These are phyloP conservation scores for Anguilla rostrata DNA, from an alignment of 2,113 vertebrate genomes.

Conservation along the genomic window DNA sequence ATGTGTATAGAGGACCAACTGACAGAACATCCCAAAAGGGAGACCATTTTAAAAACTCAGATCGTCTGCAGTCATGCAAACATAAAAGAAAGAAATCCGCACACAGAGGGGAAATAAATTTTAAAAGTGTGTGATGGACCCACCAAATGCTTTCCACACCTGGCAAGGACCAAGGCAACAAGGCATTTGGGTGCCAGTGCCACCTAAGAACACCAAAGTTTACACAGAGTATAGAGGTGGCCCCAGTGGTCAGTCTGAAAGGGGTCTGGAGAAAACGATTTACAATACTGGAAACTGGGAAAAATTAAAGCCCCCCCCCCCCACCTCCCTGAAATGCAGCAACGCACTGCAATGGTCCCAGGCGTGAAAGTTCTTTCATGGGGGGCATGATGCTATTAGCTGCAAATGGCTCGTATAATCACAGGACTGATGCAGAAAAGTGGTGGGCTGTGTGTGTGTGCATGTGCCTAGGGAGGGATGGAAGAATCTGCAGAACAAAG, in stretches of 20 bases:
- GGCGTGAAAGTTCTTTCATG: neutral
- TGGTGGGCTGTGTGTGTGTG: neutral
- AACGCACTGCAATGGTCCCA: constrained; percentile 21
- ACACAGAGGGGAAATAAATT: neutral
- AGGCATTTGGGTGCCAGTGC: neutral
- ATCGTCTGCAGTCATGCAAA: constrained; percentile 2
- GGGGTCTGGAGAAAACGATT: neutral
- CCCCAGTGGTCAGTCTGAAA: neutral
- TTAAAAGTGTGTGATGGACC: neutral
- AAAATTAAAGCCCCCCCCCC: too few species aligned
- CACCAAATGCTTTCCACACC: constrained; percentile 3
- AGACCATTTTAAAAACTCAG: neutral
- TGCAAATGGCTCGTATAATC: neutral
- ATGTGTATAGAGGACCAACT: neutral
- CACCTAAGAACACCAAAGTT: neutral
- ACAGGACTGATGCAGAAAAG: neutral
- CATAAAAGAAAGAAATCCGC: neutral
- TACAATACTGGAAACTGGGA: too few species aligned
- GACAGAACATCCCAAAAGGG: neutral
- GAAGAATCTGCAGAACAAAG: neutral
- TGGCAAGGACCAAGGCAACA: constrained; percentile 12
- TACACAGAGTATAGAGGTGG: neutral
- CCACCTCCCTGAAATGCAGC: neutral
- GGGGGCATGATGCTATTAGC: neutral
- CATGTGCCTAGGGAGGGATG: neutral